phyloP scores from a whole-genome alignment of 2,113 vertebrate species.

The Promerops cafer region DNA sequence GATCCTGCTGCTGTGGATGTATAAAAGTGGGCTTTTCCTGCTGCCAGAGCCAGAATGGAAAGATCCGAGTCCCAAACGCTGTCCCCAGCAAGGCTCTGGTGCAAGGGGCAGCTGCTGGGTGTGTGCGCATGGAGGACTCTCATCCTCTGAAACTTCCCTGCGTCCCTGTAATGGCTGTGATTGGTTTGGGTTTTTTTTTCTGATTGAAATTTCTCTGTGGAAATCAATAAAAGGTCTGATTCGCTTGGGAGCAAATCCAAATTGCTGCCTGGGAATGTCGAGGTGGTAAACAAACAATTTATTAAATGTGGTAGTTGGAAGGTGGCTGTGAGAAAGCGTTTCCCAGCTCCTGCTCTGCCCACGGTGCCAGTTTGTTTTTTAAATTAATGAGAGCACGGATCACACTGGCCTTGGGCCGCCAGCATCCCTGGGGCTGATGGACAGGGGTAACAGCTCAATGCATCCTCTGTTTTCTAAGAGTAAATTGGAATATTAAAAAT shows the following conservation, averaged over 20 bases:
- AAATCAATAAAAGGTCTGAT: background rate
- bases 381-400: background rate
- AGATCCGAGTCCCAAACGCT: rapidly evolving
- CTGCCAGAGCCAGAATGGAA: rapidly evolving
- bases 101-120: background rate
- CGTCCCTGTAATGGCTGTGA: rapidly evolving
- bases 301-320: background rate
- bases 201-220: background rate
- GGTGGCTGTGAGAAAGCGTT: background rate
- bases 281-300: background rate
- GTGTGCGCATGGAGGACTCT: rapidly evolving
- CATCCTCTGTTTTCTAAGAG: background rate
- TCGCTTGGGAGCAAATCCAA: background rate
- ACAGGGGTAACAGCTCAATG: background rate
- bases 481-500: slow-evolving; percentile 30
- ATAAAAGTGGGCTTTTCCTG: rapidly evolving
- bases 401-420: background rate
- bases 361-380: background rate
- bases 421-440: background rate
- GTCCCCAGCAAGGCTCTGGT: background rate
- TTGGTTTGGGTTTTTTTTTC: rapidly evolving
- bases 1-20: rapidly evolving
- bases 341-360: background rate
- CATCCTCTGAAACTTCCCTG: background rate
- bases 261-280: background rate